Base-by-base conservation (phyloP, 2,888 invertebrate genomes). In the Drosophila ezoana region DNA sequence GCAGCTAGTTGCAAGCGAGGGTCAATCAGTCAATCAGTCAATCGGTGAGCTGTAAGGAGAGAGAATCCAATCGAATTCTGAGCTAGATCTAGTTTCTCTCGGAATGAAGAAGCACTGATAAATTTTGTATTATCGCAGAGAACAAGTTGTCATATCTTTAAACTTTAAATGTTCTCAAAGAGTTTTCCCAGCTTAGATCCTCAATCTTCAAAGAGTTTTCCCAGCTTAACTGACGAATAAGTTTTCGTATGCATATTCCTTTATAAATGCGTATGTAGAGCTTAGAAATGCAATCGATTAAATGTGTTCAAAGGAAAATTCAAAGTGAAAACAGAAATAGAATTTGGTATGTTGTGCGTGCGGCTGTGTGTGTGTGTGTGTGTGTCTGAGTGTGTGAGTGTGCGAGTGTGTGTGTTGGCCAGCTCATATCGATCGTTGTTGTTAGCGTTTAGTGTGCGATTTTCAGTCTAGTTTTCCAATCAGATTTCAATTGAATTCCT, bases 361-460 rank as follows among this genome's bases (percentile, higher is more conserved):
- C 0, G 16, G 13, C 43, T 2, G 18, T 8, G 14, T 4, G 47
- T 14, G 37, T 44, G 47, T 23, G 52, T 14, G 18, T 9, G 47
- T n/a, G n/a, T n/a, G n/a, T n/a, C n/a, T 23, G 44, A 9, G 16
- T 4, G 44, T 33, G n/a, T 41, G 57, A 1, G 18, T 4, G 40
- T 10, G 38, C 18, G 9, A 10, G 37, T 32, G 11, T 44, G 41
- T 28, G 35, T 40, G 13, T 67, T 48, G 41, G 37, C 11, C 41
- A 66, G 87, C 81, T 82, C 82, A 83, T 83, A 83, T 86, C 82
- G 87, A 81, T 81, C 79, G 77, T 87, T 83, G 82, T 86, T 82
- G 83, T 86, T 79, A 70, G 58, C 48, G 72, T 62, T 28, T 28
- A 69, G 72, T 72, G 75, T 67, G 63, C 66, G 52, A 54, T 40